Base-by-base conservation (phyloP, 2,113 vertebrate genomes). In the Esox niger region DNA sequence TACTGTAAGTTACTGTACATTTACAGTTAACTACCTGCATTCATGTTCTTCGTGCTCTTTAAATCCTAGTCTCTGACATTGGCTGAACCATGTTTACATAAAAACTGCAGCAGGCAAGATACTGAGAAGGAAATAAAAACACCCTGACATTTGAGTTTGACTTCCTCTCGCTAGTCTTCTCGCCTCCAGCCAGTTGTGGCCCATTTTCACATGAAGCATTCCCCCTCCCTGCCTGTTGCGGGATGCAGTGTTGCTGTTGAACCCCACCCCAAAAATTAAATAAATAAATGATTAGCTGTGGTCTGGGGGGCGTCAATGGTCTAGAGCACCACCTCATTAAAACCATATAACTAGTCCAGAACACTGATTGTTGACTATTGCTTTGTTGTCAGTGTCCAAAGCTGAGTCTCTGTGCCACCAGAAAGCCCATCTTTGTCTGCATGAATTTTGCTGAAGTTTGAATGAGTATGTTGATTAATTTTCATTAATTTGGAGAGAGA, bases 291-390 rank as follows among this genome's bases (percentile, higher is more conserved):
- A 21, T 54, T 71, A 78, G 61, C 25, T 31, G 62, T 20, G 29
- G 62, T 46, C 62, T 27, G n/a, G 46, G 20, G 26, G 29, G 20
- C 33, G 27, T 43, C 69, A 54, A 35, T 25, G 56, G 66, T 43
- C 38, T 63, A 55, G 72, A 66, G 21, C 13, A 59, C 26, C 62
- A 64, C 47, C 43, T 47, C 76, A 84, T 86, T 86, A 87, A 84
- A 78, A 83, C 71, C 71, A 75, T 69, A 64, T 79, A 82, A 79
- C 84, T 87, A 88, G 61, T 63, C 69, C 59, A 29, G 30, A 70
- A 70, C 25, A 2, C 35, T 20, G 47, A 75, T n/a, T n/a, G n/a
- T n/a, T 46, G 73, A 77, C 58, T 67, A 83, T 73, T 74, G 52
- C 78, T 75, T 85, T 58, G 68, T 76, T 27, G 57, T 27, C 23